Evolutionary conservation across 2,888 invertebrate genomes (phyloP), one percentile per base, ranked within the genome.

Genomic region (Axea sp.): DNA sequence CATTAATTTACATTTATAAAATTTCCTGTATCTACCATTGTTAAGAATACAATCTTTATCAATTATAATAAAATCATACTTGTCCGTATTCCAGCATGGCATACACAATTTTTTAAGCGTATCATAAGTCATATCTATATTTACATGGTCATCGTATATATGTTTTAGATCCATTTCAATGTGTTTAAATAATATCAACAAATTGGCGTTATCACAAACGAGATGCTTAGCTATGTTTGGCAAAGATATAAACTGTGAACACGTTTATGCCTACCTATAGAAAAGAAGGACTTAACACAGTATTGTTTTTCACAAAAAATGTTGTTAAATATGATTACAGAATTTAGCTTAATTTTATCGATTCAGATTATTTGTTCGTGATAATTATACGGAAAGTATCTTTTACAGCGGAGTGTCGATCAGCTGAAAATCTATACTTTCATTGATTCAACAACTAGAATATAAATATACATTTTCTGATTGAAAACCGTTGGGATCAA

Each of bases 381-480:
- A 37, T 43, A 55, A 14, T 53, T 43, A 15, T 39, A 71, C 3
- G 60, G 37, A 55, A 53, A 71, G 31, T 53, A 60, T 9, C 80
- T 15, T 75, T 65, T 15, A 82, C 47, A 49, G 9, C n/a, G 4
- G 8, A 82, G 37, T 4, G 78, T 55, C 55, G 73, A 84, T n/a
- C n/a, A n/a, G n/a, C n/a, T n/a, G n/a, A 51, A 55, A 77, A 78
- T 19, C 75, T 14, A 73, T 83, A 53, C 11, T 53, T 53, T 12
- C 41, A 41, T 30, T 55, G 55, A 55, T 41, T 30, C 0, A 55
- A 9, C 82, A 8, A 78, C 71, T 84, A 3, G 55, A 55, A 83
- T 75, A 84, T 6, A 86, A 59, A 59, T 84, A 87, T 30, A 87
- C 60, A 76, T 87, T 87, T 78, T 83, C 72, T 76, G 86, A 87